Conservation (phyloP, 2,888 invertebrate species). For the Cephus runcator region DNA sequence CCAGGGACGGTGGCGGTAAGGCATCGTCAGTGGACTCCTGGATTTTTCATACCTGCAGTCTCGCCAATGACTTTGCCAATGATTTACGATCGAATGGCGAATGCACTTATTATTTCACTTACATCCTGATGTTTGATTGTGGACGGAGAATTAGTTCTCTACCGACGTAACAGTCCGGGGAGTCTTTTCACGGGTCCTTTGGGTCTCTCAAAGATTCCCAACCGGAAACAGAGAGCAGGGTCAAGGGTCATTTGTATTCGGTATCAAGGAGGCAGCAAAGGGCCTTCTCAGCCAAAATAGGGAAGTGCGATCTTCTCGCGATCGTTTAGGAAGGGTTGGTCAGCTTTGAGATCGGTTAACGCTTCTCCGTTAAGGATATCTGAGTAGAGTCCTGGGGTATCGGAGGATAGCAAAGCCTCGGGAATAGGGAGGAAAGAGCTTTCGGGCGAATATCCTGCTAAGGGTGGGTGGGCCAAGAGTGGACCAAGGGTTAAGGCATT, state of each 20-base stretch:
- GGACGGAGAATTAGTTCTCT: not conserved
- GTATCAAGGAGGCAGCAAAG: not conserved
- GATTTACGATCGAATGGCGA: not conserved
- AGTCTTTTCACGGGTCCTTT: not conserved
- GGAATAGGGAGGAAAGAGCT: not conserved
- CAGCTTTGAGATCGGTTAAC: constrained; percentile 27
- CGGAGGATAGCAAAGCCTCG: not conserved
- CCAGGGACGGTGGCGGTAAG: not conserved
- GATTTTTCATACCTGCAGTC: not conserved
- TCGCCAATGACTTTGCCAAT: not conserved
- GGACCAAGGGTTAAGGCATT: constrained; percentile 25
- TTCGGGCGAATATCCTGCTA: not conserved
- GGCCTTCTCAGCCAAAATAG: not conserved
- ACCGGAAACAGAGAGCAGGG: not conserved
- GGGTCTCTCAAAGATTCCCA: not conserved
- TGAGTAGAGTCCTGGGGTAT: constrained; percentile 24
- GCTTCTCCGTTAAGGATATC: constrained; percentile 24
- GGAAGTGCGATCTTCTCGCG: not conserved
- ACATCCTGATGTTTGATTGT: too few species aligned
- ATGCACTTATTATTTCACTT: not conserved
- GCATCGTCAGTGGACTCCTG: too few species aligned
- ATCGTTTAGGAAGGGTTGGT: not conserved
- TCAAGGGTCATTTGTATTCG: not conserved
- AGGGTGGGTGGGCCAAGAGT: not conserved
- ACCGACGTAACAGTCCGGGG: not conserved